These are phyloP conservation scores for Agapornis roseicollis DNA, from an alignment of 2,113 vertebrate species.

Conservation along the genomic window DNA sequence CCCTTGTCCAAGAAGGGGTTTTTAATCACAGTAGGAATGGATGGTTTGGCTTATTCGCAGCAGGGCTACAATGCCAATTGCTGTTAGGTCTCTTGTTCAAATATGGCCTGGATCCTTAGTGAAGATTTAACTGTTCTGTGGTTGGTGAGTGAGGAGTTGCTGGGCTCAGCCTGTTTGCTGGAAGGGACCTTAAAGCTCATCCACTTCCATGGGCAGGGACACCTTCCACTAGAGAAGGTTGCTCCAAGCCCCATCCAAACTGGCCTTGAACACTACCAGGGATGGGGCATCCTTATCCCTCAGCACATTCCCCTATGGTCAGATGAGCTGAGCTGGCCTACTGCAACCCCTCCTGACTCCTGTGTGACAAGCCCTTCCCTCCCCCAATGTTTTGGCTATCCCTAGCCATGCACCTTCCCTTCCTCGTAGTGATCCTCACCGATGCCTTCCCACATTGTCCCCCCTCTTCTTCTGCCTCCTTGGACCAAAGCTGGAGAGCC, in stretches of 20 bases:
- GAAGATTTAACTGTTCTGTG: conserved; percentile 38
- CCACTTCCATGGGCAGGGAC: not conserved
- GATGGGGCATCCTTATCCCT: not conserved
- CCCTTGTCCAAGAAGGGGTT: conserved; percentile 46
- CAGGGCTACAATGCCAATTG: conserved; percentile 30
- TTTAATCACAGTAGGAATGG: conserved; percentile 58
- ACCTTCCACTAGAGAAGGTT: not conserved
- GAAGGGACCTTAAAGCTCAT: not conserved
- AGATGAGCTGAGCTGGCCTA: not conserved
- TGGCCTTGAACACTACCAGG: not conserved
- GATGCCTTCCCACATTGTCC: not conserved
- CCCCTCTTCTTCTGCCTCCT: not conserved
- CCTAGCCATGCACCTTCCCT: not conserved
- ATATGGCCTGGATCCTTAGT: not conserved
- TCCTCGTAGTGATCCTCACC: not conserved
- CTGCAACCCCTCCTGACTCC: not conserved
- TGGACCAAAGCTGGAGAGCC: not conserved
- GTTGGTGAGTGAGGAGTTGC: not conserved
- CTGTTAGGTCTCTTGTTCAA: conserved; percentile 30
- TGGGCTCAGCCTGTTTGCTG: not conserved
- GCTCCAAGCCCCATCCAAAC: not conserved
- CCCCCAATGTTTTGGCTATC: not conserved
- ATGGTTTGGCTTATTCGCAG: conserved; percentile 49
- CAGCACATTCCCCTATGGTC: not conserved
- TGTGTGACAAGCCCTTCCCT: not conserved